Conservation (phyloP, 1,140 invertebrate genomes). For the Teleogryllus occipitalis region DNA sequence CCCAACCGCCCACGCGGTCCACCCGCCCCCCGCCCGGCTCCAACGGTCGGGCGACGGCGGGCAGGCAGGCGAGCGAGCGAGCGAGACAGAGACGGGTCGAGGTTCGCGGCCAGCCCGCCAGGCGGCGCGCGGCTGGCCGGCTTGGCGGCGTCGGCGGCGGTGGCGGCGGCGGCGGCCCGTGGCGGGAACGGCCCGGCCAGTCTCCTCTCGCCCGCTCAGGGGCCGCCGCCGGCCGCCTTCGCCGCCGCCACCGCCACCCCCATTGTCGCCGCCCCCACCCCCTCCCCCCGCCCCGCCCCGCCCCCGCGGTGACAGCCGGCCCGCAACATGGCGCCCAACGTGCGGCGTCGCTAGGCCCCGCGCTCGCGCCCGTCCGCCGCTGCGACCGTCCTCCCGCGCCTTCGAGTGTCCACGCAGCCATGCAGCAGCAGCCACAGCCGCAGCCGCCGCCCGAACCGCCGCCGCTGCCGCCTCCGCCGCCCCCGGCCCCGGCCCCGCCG, state of each 20-base stretch:
- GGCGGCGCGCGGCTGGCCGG: too few species aligned
- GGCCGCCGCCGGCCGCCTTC: not conserved
- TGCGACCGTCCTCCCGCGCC: too few species aligned
- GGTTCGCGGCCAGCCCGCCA: not conserved
- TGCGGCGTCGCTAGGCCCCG: conserved; percentile 63
- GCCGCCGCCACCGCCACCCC: conserved; percentile 9
- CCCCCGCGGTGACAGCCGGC: not conserved
- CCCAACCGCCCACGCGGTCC: too few species aligned
- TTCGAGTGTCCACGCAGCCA: conserved; percentile 48
- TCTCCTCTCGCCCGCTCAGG: not conserved
- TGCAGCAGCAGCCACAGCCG: conserved; percentile 28
- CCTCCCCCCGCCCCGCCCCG: not conserved
- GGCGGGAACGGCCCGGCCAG: not conserved
- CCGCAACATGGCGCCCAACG: conserved; percentile 66
- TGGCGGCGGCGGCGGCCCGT: too few species aligned
- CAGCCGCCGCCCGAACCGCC: not conserved
- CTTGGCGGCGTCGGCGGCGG: too few species aligned
- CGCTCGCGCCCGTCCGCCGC: conserved; percentile 46
- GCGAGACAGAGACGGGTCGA: too few species aligned
- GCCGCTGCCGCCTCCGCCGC: conserved; percentile 21
- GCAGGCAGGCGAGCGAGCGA: too few species aligned
- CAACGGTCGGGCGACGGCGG: too few species aligned
- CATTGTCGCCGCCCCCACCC: not conserved
- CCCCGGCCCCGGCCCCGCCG: not conserved
- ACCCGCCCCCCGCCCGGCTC: too few species aligned